These are phyloP conservation scores for Aldabrachelys gigantea DNA, from an alignment of 2,113 vertebrate genomes.

Conservation along the genomic window DNA sequence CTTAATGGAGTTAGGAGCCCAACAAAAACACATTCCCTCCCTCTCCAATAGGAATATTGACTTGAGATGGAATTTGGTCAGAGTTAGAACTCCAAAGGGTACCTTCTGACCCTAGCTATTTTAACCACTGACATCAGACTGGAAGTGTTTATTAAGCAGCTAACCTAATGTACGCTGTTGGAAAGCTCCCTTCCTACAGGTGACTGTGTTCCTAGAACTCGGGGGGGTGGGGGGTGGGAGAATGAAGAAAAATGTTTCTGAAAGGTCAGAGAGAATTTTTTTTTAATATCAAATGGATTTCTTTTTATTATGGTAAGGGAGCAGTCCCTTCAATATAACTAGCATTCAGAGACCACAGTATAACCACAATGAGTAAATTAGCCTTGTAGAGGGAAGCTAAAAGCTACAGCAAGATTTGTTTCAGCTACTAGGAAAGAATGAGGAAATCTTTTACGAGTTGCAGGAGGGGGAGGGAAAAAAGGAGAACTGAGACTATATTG, in stretches of 20 bases:
- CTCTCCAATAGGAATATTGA: not conserved
- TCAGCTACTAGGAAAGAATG: constrained; percentile 10
- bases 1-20: not conserved
- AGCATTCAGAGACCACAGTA: constrained; percentile 60
- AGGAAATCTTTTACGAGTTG: not conserved
- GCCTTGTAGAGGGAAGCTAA: constrained; percentile 50
- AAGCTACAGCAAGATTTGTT: constrained; percentile 41
- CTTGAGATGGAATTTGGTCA: not conserved
- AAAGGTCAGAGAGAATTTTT: not conserved
- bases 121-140: not conserved
- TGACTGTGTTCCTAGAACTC: not conserved
- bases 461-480: not conserved
- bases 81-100: not conserved
- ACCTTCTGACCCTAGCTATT: not conserved
- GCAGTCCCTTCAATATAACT: constrained; percentile 44
- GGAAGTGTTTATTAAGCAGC: not conserved
- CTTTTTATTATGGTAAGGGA: constrained; percentile 48
- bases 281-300: constrained; percentile 31
- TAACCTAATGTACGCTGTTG: not conserved
- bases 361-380: constrained; percentile 65
- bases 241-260: constrained; percentile 2
- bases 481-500: constrained; percentile 47
- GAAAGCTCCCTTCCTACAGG: not conserved
- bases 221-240: not conserved
- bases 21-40: not conserved